Evolutionary conservation across 2,888 invertebrate species (phyloP).

Genomic region (Drosophila monieri): DNA sequence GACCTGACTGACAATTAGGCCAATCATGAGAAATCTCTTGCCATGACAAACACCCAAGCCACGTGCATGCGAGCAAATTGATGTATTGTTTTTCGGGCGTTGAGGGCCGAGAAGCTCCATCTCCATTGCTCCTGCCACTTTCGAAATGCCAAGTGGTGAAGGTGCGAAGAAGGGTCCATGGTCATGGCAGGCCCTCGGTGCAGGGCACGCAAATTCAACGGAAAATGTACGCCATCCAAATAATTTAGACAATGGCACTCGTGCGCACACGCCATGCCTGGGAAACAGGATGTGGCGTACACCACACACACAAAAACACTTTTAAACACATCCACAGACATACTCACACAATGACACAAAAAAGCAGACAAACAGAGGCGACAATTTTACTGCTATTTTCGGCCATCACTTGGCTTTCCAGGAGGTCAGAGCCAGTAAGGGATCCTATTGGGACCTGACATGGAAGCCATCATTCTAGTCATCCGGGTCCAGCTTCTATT

Average conservation of each 20-base stretch:
- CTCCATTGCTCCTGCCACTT: background rate
- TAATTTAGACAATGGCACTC: conserved; percentile 77
- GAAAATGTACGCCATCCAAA: conserved; percentile 66
- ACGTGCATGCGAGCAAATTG: conserved; percentile 62
- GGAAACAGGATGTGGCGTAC: conserved; percentile 43
- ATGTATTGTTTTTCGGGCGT: conserved; percentile 66
- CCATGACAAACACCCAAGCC: conserved; percentile 42
- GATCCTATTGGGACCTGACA: conserved; percentile 34
- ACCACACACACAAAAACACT: conserved; percentile 25
- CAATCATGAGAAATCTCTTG: conserved; percentile 62
- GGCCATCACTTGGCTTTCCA: conserved; percentile 45
- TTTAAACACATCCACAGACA: background rate
- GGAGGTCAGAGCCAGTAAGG: conserved; percentile 16
- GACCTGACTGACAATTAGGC: conserved; percentile 70
- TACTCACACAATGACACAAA: conserved; percentile 22
- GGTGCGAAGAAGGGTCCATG: conserved; percentile 18
- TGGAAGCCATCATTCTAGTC: conserved; percentile 21
- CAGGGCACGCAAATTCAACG: conserved; percentile 59
- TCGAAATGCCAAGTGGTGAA: conserved; percentile 1
- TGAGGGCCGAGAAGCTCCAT: conserved; percentile 25
- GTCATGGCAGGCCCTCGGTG: conserved; percentile 21
- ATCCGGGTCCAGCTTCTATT: background rate
- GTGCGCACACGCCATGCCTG: conserved; percentile 67
- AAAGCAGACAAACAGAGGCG: conserved; percentile 44
- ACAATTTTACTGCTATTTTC: conserved; percentile 62